These are phyloP conservation scores for Spodoptera picta DNA, from an alignment of 2,888 invertebrate genomes.

Conservation along the genomic window DNA sequence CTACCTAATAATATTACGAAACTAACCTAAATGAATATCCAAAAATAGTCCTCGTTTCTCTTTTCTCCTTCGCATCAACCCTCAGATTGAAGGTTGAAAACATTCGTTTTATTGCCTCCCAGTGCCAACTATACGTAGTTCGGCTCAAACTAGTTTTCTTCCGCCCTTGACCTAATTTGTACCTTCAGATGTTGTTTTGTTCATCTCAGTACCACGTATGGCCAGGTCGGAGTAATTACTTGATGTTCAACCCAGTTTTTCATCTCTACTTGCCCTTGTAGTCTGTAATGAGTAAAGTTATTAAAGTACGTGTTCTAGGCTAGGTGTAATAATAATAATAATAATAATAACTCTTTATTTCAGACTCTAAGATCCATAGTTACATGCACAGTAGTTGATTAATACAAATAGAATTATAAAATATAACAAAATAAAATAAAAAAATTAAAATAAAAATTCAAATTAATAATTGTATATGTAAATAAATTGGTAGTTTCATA, in stretches of 20 bases:
- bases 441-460: no score
- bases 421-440: no score
- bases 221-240: constrained; percentile 47
- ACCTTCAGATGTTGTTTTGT: constrained; percentile 47
- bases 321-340: no score
- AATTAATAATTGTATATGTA: no score
- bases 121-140: constrained; percentile 26
- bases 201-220: constrained; percentile 25
- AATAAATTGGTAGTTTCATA: no score
- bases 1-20: background rate
- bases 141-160: constrained; percentile 42
- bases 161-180: constrained; percentile 45
- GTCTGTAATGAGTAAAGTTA: constrained; percentile 4
- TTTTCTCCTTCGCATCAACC: constrained; percentile 1
- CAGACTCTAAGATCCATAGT: no score
- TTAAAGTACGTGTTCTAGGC: constrained; percentile 1
- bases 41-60: background rate
- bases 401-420: no score
- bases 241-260: constrained; percentile 45
- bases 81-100: constrained; percentile 11
- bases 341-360: no score
- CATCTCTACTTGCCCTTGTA: constrained; percentile 17
- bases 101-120: constrained; percentile 28
- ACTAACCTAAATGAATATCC: background rate
- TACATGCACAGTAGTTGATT: no score